Conservation (phyloP, 2,113 vertebrate species). For the Periophthalmus modestus region DNA sequence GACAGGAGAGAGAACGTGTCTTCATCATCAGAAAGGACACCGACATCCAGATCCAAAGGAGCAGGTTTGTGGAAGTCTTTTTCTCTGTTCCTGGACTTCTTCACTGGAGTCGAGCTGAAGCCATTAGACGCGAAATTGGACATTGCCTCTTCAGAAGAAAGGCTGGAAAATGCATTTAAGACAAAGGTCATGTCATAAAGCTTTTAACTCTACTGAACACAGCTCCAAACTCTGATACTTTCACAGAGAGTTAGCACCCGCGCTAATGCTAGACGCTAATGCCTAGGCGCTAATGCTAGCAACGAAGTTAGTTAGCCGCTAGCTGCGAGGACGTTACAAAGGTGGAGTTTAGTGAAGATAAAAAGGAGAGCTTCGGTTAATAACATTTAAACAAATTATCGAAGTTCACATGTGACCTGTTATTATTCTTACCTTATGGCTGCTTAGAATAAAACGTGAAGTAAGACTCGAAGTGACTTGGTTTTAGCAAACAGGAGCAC, state of each 20-base stretch:
- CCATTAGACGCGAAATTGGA: conserved; percentile 47
- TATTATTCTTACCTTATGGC: neutral
- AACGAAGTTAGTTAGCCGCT: neutral
- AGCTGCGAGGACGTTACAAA: neutral
- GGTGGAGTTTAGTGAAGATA: neutral
- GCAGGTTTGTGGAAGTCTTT: conserved; percentile 15
- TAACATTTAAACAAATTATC: neutral
- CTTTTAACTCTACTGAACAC: neutral
- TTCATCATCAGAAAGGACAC: conserved; percentile 63
- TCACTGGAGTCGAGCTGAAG: conserved; percentile 76
- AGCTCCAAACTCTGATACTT: neutral
- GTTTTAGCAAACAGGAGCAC: conserved; percentile 38
- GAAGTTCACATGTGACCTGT: neutral
- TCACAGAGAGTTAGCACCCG: neutral
- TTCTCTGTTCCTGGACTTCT: conserved; percentile 17
- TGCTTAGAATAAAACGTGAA: too few species aligned
- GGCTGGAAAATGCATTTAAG: conserved; percentile 1
- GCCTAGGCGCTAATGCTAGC: neutral
- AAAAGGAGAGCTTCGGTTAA: neutral
- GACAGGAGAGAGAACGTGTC: conserved; percentile 81
- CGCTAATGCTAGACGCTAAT: conserved; percentile 26
- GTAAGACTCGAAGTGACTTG: neutral
- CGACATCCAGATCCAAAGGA: conserved; percentile 49
- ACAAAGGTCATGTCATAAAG: neutral
- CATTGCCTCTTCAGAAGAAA: conserved; percentile 43